A percentile compares a stretch with the other conserved stretches of the same genome.
These are phyloP conservation scores for Heliconius himera DNA, from an alignment of 1,140 invertebrate species.

Conservation along the genomic window DNA sequence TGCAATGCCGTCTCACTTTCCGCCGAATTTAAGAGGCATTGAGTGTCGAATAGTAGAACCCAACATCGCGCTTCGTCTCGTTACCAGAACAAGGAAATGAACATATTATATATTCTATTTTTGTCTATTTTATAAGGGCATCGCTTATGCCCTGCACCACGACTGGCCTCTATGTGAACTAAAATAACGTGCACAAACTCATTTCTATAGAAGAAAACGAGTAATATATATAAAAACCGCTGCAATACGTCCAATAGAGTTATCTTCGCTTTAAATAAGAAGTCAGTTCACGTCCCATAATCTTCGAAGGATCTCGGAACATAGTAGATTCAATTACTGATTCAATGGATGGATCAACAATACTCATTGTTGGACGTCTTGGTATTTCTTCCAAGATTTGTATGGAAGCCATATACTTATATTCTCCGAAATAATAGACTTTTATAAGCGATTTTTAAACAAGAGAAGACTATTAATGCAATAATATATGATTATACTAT, in stretches of 20 bases:
- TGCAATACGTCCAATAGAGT: neutral
- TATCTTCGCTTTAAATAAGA: slow-evolving; percentile 13
- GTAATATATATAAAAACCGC: neutral
- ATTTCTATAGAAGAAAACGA: neutral
- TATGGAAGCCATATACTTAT: neutral
- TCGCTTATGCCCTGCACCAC: neutral
- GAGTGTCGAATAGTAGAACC: too few species aligned
- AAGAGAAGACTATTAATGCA: neutral
- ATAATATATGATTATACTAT: neutral
- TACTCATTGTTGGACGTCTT: slow-evolving; percentile 29
- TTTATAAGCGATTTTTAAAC: neutral
- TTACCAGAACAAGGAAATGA: too few species aligned
- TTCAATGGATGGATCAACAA: slow-evolving; percentile 38
- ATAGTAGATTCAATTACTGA: slow-evolving; percentile 32
- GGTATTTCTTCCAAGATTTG: slow-evolving; percentile 25
- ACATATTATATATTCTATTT: too few species aligned
- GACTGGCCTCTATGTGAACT: neutral
- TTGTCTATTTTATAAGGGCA: too few species aligned
- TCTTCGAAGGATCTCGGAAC: slow-evolving; percentile 24
- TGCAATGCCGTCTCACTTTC: too few species aligned
- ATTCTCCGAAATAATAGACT: neutral
- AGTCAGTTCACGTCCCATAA: slow-evolving; percentile 30
- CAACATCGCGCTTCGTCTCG: too few species aligned
- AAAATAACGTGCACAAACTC: neutral
- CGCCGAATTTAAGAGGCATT: too few species aligned